Percentiles rank a stretch among this genome's conserved stretches.
Conservation (phyloP, 1,140 invertebrate genomes). For the Rhagoletis zephyria region DNA sequence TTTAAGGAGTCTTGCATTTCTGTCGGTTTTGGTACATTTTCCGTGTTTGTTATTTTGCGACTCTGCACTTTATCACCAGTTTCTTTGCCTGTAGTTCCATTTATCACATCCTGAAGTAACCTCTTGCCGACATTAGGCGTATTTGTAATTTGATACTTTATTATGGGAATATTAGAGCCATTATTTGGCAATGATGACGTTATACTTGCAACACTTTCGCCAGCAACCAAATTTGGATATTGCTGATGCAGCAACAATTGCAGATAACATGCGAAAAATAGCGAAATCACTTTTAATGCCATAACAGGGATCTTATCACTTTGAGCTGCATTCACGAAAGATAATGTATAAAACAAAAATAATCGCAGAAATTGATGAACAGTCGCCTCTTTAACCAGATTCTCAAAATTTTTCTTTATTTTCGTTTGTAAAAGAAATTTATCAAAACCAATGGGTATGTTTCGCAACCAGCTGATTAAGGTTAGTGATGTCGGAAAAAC, state of each 20-base stretch:
- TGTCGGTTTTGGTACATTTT: not conserved
- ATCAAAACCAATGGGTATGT: not conserved
- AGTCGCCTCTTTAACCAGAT: not conserved
- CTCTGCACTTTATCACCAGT: not conserved
- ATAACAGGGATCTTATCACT: not conserved
- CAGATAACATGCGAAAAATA: not conserved
- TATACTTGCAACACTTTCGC: not conserved
- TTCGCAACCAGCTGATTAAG: constrained; percentile 11
- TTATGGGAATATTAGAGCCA: not conserved
- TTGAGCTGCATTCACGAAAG: not conserved
- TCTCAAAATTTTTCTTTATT: not conserved
- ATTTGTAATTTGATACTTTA: not conserved
- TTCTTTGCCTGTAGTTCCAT: not conserved
- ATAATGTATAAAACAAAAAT: not conserved
- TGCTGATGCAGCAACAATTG: constrained; percentile 8
- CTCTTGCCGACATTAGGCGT: not conserved
- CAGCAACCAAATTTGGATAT: not conserved
- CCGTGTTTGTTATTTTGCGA: not conserved
- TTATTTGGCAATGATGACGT: constrained; percentile 46
- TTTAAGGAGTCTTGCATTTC: too few species aligned
- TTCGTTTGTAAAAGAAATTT: not conserved
- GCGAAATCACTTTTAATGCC: not conserved
- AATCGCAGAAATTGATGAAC: too few species aligned
- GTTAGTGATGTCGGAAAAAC: too few species aligned
- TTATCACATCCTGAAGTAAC: not conserved